A percentile compares a stretch with the other conserved stretches of the same genome.
Conservation (phyloP, 2,888 invertebrate genomes). For the Schizotus pectinicornis region DNA sequence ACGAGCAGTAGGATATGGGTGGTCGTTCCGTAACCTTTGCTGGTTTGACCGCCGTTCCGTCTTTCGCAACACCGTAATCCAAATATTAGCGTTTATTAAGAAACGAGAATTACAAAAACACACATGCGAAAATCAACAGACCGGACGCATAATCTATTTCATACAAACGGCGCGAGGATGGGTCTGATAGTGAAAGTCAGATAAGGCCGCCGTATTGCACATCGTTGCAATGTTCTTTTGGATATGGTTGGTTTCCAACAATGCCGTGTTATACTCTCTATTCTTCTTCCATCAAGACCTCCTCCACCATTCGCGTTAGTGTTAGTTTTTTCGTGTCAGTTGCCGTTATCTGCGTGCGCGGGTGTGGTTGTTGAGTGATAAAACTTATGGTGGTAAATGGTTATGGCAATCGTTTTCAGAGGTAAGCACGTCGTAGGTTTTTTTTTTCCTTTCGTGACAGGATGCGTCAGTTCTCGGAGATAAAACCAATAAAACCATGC, state of each 20-base stretch:
- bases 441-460: slow-evolving; percentile 1
- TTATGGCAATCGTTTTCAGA: slow-evolving; percentile 52
- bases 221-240: slow-evolving; percentile 48
- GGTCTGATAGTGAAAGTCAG: slow-evolving; percentile 58
- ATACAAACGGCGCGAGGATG: slow-evolving; percentile 47
- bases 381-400: slow-evolving; percentile 16
- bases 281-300: slow-evolving; percentile 29
- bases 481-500: no score
- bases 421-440: slow-evolving; percentile 37
- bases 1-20: no score
- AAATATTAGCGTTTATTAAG: slow-evolving; percentile 23
- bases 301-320: no score
- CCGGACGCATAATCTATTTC: slow-evolving; percentile 45
- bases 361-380: slow-evolving; percentile 2
- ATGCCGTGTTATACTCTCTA: slow-evolving; percentile 53
- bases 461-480: background rate
- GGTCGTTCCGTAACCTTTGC: no score
- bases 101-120: slow-evolving; percentile 30
- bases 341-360: background rate
- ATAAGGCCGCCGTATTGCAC: slow-evolving; percentile 54
- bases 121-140: slow-evolving; percentile 23
- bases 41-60: no score
- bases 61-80: background rate
- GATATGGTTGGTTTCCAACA: slow-evolving; percentile 59
- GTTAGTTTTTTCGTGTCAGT: slow-evolving; percentile 4